These are phyloP conservation scores for Scytalopus superciliaris DNA, from an alignment of 2,113 vertebrate genomes.

Conservation along the genomic window DNA sequence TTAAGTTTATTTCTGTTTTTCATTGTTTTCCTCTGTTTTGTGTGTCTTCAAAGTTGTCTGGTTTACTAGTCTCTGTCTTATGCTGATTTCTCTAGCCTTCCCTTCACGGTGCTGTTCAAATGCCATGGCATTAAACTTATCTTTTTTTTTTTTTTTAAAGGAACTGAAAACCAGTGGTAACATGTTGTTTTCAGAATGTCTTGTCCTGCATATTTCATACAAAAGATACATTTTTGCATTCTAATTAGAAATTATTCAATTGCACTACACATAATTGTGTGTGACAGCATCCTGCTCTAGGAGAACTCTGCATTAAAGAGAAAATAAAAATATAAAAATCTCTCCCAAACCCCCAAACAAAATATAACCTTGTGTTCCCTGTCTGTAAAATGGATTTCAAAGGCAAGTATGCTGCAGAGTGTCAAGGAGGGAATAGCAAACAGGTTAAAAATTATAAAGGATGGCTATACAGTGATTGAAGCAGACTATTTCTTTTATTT, in stretches of 20 bases:
- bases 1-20: not conserved
- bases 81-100: not conserved
- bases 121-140: not conserved
- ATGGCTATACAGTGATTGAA: conserved; percentile 20
- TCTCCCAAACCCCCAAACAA: not conserved
- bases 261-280: not conserved
- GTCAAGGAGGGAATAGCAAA: not conserved
- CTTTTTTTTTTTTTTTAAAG: not conserved
- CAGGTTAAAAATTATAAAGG: not conserved
- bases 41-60: not conserved
- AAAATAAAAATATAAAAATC: not conserved
- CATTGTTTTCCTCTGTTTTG: not conserved
- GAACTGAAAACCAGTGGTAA: not conserved
- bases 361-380: not conserved
- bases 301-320: not conserved
- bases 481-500: conserved; percentile 59
- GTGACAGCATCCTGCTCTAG: not conserved
- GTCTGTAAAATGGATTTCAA: not conserved
- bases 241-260: not conserved
- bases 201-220: not conserved
- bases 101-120: not conserved
- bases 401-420: not conserved
- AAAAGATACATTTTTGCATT: not conserved
- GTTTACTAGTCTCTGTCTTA: not conserved
- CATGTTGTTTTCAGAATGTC: not conserved